Base-by-base conservation (phyloP, 2,888 invertebrate species). In the Xestia sexstrigata region DNA sequence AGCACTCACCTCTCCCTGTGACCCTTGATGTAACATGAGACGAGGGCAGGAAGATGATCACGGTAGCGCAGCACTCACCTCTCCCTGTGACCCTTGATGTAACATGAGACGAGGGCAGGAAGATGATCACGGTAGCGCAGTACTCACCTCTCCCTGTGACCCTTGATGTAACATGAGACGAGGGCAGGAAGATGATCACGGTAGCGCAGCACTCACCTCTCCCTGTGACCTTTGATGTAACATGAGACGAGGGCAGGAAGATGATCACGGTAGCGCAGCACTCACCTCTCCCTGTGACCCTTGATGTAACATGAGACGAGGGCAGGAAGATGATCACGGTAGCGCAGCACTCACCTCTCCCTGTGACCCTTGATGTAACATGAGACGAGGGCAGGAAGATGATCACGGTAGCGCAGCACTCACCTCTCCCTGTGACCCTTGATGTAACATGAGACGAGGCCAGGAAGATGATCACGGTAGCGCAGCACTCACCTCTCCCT, bases 21-120 rank as follows among this genome's bases (percentile, higher is more conserved):
- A 0, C 98, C 98, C 89, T 98, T 97, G 8, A 98, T 97, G 93
- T 99, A n/a, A n/a, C n/a, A n/a, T n/a, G n/a, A n/a, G n/a, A n/a
- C n/a, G n/a, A n/a, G n/a, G n/a, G n/a, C n/a, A n/a, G n/a, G n/a
- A n/a, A n/a, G n/a, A n/a, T 6, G 47, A 6, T 17, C 17, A 9
- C 9, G 52, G 8, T 20, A 35, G 35, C 35, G 35, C 5, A 60
- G 20, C 30, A 30, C 65, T 8, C 0, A 96, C 96, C 97, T 97
- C 87, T 99, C 98, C 45, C 98, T 97, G 86, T 98, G 97, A 0
- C 98, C 98, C 89, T 98, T 97, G 8, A 98, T 97, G 93, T 99
- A n/a, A n/a, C n/a, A n/a, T n/a, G n/a, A n/a, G n/a, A n/a, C n/a
- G n/a, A n/a, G n/a, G n/a, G n/a, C n/a, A n/a, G n/a, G n/a, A n/a